Conservation (phyloP, 2,888 invertebrate genomes). For the Pogonocherus hispidulus region DNA sequence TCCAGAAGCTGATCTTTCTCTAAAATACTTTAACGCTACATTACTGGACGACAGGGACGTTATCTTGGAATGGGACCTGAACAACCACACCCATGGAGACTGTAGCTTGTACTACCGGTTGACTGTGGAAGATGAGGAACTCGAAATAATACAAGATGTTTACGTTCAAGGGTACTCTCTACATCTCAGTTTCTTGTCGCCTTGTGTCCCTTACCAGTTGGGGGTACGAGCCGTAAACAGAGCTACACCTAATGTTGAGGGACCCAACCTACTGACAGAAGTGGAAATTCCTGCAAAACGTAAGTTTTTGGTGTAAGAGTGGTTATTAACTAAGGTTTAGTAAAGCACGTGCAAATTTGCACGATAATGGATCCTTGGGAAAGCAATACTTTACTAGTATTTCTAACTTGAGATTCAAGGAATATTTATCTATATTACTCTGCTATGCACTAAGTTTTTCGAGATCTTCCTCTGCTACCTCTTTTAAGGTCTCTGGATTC, state of each 20-base stretch:
- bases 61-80: not conserved
- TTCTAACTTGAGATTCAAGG: too few species aligned
- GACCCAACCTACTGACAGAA: not conserved
- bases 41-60: not conserved
- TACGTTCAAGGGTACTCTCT: not conserved
- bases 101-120: not conserved
- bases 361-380: too few species aligned
- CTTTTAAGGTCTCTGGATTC: too few species aligned
- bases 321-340: too few species aligned
- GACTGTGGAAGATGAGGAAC: not conserved
- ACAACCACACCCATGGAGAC: not conserved
- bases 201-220: not conserved
- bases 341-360: too few species aligned
- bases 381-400: too few species aligned
- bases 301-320: not conserved
- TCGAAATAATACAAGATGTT: not conserved
- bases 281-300: not conserved
- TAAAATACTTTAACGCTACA: not conserved
- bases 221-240: not conserved
- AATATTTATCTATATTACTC: too few species aligned
- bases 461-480: too few species aligned
- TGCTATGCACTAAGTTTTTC: too few species aligned
- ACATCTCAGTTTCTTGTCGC: not conserved
- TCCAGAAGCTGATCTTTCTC: not conserved
- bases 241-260: not conserved